Evolutionary conservation across 2,113 vertebrate species (phyloP).

Genomic region (Pangasianodon hypophthalmus): DNA sequence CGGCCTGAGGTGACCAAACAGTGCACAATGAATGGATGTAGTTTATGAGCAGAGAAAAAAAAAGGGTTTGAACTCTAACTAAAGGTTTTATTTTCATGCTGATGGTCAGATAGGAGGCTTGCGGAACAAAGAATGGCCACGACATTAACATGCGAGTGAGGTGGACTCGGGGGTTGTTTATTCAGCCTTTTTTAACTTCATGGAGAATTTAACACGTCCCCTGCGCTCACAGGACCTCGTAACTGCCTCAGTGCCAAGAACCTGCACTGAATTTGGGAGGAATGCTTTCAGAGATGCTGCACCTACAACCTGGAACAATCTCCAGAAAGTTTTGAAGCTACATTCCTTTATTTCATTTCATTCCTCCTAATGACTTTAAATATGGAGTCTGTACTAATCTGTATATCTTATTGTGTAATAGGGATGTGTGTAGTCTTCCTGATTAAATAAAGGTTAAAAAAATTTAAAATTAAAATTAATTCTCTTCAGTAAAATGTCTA

Average conservation of each 20-base stretch:
- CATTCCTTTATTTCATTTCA: too few species aligned
- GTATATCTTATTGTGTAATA: too few species aligned
- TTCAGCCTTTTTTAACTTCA: not conserved
- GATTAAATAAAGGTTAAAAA: too few species aligned
- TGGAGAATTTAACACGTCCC: too few species aligned
- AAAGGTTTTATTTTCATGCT: not conserved
- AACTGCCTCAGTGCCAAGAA: not conserved
- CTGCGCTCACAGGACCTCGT: not conserved
- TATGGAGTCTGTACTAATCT: too few species aligned
- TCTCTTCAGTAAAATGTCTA: too few species aligned
- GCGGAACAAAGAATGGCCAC: not conserved
- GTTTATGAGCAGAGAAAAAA: not conserved
- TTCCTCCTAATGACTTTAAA: too few species aligned
- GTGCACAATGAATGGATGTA: not conserved
- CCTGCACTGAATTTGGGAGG: not conserved
- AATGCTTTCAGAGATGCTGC: not conserved
- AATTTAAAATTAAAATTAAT: too few species aligned
- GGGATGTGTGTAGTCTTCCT: too few species aligned
- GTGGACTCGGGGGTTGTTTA: not conserved
- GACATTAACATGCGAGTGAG: not conserved
- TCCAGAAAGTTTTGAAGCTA: too few species aligned
- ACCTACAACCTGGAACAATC: too few species aligned
- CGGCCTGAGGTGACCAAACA: slow-evolving; percentile 2
- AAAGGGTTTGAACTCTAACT: not conserved
- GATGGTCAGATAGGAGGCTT: not conserved